phyloP scores from a whole-genome alignment of 2,888 invertebrate species.

The Eilema depressum region DNA sequence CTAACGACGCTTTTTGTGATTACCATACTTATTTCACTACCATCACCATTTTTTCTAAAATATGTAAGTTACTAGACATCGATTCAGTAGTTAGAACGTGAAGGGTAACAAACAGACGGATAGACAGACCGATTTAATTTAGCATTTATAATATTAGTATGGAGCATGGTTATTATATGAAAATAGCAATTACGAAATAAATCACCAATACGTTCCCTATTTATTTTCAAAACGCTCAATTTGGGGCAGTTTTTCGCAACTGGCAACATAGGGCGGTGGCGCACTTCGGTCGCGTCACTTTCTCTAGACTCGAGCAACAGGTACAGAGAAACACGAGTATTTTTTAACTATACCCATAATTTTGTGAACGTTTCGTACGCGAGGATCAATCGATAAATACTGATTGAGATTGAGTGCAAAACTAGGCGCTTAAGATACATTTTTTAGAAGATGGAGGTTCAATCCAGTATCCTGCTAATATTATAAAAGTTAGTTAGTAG shows the following conservation, averaged over 20 bases:
- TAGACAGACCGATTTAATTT: too few relatives aligned
- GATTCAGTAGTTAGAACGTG: too few relatives aligned
- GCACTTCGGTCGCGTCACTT: constrained; percentile 76
- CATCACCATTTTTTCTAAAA: too few relatives aligned
- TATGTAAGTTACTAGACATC: too few relatives aligned
- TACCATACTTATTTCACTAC: too few relatives aligned
- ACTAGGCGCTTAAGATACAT: background rate
- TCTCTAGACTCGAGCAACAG: constrained; percentile 80
- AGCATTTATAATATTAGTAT: too few relatives aligned
- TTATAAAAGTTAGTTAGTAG: too few relatives aligned
- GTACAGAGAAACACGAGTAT: constrained; percentile 66
- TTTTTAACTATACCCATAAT: constrained; percentile 24
- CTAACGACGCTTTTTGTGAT: too few relatives aligned
- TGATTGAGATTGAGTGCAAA: constrained; percentile 14
- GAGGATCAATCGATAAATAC: constrained; percentile 24
- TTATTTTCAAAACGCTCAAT: background rate
- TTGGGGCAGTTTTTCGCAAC: constrained; percentile 13
- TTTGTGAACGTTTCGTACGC: constrained; percentile 17
- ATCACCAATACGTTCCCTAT: too few relatives aligned
- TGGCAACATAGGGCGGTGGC: constrained; percentile 75
- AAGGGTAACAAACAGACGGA: too few relatives aligned
- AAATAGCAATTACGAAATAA: too few relatives aligned
- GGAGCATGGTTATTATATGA: too few relatives aligned
- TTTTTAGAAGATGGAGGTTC: background rate
- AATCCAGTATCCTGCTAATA: background rate